Conservation (phyloP, 2,113 vertebrate genomes). For the Sphaerodactylus townsendi region DNA sequence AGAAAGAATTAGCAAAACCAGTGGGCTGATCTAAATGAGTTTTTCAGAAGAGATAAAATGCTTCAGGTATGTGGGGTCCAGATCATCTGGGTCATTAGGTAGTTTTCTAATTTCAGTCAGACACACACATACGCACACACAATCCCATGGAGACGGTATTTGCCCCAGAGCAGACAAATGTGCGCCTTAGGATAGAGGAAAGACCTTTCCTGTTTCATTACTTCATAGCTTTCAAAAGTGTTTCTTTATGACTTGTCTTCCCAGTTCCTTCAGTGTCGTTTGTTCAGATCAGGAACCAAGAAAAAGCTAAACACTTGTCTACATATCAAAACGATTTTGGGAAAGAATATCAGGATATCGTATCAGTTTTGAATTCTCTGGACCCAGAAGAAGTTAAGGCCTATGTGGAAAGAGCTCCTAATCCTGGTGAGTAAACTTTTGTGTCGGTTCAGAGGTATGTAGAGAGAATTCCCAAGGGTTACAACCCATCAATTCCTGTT, state of each 20-base stretch:
- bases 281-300: conserved; percentile 67
- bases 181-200: not conserved
- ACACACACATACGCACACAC: too few species aligned
- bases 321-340: conserved; percentile 76
- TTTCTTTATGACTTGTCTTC: not conserved
- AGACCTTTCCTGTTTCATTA: not conserved
- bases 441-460: too few species aligned
- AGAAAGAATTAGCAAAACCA: too few species aligned
- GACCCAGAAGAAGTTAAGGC: conserved; percentile 64
- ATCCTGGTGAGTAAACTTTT: conserved; percentile 60
- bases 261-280: conserved; percentile 74
- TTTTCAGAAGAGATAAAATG: too few species aligned
- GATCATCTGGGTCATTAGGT: too few species aligned
- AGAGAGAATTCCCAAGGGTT: not conserved
- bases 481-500: not conserved
- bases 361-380: conserved; percentile 65
- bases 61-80: too few species aligned
- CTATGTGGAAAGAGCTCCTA: conserved; percentile 63
- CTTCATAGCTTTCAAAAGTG: not conserved
- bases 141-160: too few species aligned
- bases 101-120: too few species aligned
- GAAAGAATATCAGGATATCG: conserved; percentile 59
- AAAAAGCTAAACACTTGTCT: conserved; percentile 64
- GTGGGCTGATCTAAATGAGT: too few species aligned
- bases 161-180: not conserved